Percentiles rank a stretch among this genome's conserved stretches.
Conservation (phyloP, 2,797 vertebrate genomes). For the Macrochelys suwanniensis region DNA sequence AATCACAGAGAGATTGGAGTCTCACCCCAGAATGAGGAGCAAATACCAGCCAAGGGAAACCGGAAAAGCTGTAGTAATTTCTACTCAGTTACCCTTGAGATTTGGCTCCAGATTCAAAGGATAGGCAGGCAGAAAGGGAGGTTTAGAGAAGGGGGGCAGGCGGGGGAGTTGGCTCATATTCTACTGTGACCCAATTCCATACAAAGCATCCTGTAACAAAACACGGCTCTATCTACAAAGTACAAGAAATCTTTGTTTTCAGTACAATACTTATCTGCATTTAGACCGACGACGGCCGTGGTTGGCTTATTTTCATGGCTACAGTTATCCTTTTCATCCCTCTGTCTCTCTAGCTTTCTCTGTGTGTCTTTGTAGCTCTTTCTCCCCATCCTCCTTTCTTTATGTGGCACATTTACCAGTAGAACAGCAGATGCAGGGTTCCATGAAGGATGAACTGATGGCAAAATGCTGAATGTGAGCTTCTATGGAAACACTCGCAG, state of each 20-base stretch:
- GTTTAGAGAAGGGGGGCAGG: conserved; percentile 35
- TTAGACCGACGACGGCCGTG: conserved; percentile 74
- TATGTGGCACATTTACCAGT: conserved; percentile 6
- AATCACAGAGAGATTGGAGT: not conserved
- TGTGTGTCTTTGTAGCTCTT: conserved; percentile 57
- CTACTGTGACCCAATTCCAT: conserved; percentile 80
- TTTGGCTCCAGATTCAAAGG: conserved; percentile 81
- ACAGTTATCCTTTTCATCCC: conserved; percentile 76
- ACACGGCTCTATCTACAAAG: conserved; percentile 75
- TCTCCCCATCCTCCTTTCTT: conserved; percentile 76
- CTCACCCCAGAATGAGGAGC: conserved; percentile 58
- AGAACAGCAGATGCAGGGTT: not conserved
- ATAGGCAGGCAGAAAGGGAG: conserved; percentile 66
- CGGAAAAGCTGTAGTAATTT: conserved; percentile 53
- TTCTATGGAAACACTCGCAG: accelerated
- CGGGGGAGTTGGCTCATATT: conserved; percentile 71
- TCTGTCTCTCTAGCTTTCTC: conserved; percentile 24
- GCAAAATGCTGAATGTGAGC: not conserved
- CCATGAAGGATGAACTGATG: not conserved
- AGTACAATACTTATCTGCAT: conserved; percentile 81
- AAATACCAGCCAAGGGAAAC: conserved; percentile 62
- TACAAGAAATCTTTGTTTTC: conserved; percentile 81
- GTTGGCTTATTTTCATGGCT: conserved; percentile 76
- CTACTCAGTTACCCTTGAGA: conserved; percentile 66
- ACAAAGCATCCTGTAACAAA: conserved; percentile 81